Base-by-base conservation (phyloP, 1,140 invertebrate species). In the Belonocnema kinseyi region DNA sequence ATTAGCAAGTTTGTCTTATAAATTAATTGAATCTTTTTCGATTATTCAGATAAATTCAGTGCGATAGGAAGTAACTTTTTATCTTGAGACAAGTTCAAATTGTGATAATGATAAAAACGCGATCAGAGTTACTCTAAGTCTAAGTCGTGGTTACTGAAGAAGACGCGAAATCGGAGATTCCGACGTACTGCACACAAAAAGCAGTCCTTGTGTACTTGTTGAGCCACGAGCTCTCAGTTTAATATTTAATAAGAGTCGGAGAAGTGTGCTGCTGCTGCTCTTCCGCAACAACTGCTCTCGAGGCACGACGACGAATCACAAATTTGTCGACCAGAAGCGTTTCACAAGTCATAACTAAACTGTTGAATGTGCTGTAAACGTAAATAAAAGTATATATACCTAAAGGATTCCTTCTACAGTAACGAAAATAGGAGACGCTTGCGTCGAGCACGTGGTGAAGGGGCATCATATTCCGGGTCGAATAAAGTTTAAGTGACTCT, bases 171-270 rank as follows among this genome's bases (percentile, higher is more conserved):
- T 61, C 14, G 26, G 26, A 40, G 61, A 66, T 16, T 66, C 26
- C 2, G 61, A 26, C 13, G 33, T 46, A 33, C 33, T 66, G 46
- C 46, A 66, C 61, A 40, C 13, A 46, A 12, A 40, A 66, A 40
- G 61, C 61, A 66, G 21, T 66, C 14, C 78, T 77, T 79, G 80
- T 83, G 82, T 85, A 86, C 85, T 86, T 86, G 83, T 86, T 86
- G 85, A 86, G 77, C 83, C 78, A 80, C 58, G 71, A 74, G 52
- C 80, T 50, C 56, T 51, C 52, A 40, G 61, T 72, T 73, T 75
- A 73, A 75, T 72, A 73, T 77, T 77, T 66, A 73, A 70, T 73
- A 75, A 76, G 73, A 80, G 76, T 52, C 73, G 50, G 66, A 21
- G 50, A 77, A 77, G 77, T 81, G 66, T 66, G 58, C 26, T 16